These are phyloP conservation scores for Mustela erminea DNA, from an alignment of 2,797 vertebrate genomes.

Conservation along the genomic window DNA sequence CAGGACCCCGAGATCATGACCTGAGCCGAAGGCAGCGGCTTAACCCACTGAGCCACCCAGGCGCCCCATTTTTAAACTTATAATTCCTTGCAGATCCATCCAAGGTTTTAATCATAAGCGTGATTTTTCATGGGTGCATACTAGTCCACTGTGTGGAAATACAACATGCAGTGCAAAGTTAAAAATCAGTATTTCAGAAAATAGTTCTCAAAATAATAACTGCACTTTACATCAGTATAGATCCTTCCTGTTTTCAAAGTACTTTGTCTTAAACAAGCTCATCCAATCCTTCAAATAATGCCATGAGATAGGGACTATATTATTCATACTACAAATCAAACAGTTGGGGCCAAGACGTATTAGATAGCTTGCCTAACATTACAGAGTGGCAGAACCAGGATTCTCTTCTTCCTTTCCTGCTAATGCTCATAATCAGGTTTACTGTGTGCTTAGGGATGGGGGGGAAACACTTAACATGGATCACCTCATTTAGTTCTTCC, in stretches of 20 bases:
- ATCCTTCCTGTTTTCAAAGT: conserved; percentile 19
- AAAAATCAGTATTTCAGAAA: conserved; percentile 46
- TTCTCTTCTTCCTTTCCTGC: background rate
- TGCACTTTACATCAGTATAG: background rate
- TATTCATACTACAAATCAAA: background rate
- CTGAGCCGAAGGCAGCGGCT: too few relatives aligned
- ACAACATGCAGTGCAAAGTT: background rate
- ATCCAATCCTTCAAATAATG: conserved; percentile 10
- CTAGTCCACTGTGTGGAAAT: conserved; percentile 1
- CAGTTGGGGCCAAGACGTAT: background rate
- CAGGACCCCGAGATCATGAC: too few relatives aligned
- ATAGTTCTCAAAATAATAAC: background rate
- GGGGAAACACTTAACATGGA: background rate
- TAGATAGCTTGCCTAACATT: background rate
- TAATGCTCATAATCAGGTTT: background rate
- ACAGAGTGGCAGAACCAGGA: background rate
- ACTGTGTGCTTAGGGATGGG: background rate
- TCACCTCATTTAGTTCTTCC: background rate
- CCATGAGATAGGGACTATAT: background rate
- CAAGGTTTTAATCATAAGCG: background rate
- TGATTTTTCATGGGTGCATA: conserved; percentile 32
- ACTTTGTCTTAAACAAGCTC: background rate
- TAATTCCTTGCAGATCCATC: conserved; percentile 31
- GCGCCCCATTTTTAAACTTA: background rate
- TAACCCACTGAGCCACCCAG: too few relatives aligned